These are phyloP conservation scores for Ferrisia virgata DNA, from an alignment of 2,888 invertebrate genomes.

Conservation along the genomic window DNA sequence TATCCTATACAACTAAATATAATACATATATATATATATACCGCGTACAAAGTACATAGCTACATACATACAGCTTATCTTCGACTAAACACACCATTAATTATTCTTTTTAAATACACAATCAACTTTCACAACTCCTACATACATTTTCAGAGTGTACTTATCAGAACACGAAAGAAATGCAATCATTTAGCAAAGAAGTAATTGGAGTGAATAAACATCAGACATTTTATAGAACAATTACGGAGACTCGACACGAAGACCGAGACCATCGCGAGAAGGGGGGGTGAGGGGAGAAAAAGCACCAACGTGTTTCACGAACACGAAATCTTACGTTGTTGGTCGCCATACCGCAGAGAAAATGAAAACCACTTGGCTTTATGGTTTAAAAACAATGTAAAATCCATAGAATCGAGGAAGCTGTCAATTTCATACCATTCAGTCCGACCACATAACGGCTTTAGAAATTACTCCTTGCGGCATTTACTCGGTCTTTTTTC, in stretches of 20 bases:
- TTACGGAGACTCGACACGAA: constrained; percentile 1
- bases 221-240: neutral
- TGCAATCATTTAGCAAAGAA: constrained; percentile 14
- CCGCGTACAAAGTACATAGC: neutral
- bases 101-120: constrained; percentile 23
- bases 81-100: neutral
- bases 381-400: neutral
- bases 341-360: neutral
- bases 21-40: too few species aligned
- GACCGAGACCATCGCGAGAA: neutral
- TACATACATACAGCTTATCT: neutral
- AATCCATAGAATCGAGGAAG: neutral
- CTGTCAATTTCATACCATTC: neutral
- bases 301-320: neutral
- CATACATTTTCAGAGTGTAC: neutral
- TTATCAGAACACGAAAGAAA: constrained; percentile 26
- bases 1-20: too few species aligned
- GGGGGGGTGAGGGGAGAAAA: neutral
- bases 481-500: too few species aligned
- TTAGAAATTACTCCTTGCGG: neutral
- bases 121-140: constrained; percentile 8
- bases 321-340: neutral
- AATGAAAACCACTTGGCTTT: neutral
- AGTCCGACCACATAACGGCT: neutral
- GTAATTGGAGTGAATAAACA: constrained; percentile 37